Conservation (phyloP, 1,140 invertebrate genomes). For the Brachionus asplanchnoidis region DNA sequence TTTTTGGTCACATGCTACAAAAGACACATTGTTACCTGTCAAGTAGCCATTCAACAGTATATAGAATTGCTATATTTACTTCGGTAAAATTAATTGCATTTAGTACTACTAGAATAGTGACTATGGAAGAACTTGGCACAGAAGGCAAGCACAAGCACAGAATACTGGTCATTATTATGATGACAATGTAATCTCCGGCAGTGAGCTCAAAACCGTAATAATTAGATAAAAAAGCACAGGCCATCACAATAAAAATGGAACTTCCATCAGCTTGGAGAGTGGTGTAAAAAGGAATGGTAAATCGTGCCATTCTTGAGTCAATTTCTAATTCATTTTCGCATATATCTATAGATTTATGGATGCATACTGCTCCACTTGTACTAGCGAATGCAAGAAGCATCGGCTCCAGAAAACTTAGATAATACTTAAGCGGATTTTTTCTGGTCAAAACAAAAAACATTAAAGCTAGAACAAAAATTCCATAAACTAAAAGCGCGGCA, state of each 20-base stretch:
- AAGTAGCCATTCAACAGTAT: constrained; percentile 39
- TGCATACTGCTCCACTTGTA: constrained; percentile 37
- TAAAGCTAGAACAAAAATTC: neutral
- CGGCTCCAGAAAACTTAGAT: neutral
- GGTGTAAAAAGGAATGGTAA: constrained; percentile 37
- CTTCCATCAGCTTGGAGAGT: constrained; percentile 37
- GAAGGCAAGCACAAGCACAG: constrained; percentile 39
- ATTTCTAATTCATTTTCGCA: constrained; percentile 30
- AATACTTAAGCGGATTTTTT: constrained; percentile 18
- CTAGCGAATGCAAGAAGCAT: constrained; percentile 34
- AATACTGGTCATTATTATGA: constrained; percentile 26
- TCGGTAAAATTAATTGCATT: constrained; percentile 25
- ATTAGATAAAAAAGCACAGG: constrained; percentile 27
- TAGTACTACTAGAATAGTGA: constrained; percentile 28
- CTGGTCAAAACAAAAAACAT: constrained; percentile 16
- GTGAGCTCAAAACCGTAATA: neutral
- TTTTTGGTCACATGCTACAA: too few relatives aligned
- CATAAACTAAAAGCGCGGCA: constrained; percentile 23
- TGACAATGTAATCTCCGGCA: constrained; percentile 22
- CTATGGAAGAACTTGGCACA: constrained; percentile 36
- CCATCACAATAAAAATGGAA: constrained; percentile 31
- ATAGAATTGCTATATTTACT: constrained; percentile 20
- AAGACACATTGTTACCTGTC: neutral
- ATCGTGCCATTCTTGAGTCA: neutral
- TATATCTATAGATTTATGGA: constrained; percentile 37